Conservation (phyloP, 2,888 invertebrate genomes). For the Homarus gammarus region DNA sequence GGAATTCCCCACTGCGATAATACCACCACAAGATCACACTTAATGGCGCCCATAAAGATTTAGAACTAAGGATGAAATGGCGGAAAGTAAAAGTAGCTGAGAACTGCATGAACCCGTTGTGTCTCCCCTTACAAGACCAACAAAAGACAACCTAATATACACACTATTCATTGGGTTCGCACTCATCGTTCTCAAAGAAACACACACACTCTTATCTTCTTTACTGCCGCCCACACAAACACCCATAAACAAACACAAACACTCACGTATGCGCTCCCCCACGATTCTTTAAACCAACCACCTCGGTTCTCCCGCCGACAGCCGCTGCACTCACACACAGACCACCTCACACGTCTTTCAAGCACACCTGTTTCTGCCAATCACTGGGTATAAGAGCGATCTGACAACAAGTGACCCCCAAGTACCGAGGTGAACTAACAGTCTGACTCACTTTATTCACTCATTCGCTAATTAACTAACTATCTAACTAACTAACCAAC, state of each 20-base stretch:
- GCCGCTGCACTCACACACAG: neutral
- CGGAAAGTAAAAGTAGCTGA: conserved; percentile 29
- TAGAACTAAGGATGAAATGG: neutral
- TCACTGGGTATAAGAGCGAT: neutral
- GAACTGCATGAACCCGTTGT: conserved; percentile 13
- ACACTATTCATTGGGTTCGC: conserved; percentile 25
- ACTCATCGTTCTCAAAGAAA: conserved; percentile 11
- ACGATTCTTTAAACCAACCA: neutral
- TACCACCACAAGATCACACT: neutral
- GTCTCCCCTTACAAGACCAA: conserved; percentile 41
- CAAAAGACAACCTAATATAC: conserved; percentile 27
- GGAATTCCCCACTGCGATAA: neutral
- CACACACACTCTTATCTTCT: conserved; percentile 44
- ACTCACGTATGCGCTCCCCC: conserved; percentile 14
- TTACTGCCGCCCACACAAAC: conserved; percentile 33
- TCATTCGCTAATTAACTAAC: no score
- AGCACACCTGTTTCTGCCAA: neutral
- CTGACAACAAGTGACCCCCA: neutral
- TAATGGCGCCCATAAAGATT: neutral
- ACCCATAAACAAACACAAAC: conserved; percentile 51
- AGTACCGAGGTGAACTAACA: no score
- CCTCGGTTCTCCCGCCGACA: neutral
- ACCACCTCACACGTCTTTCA: neutral
- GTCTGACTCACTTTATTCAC: no score
- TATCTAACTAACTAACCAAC: no score